Base-by-base conservation (phyloP, 2,113 vertebrate genomes). In the Leptosomus discolor region DNA sequence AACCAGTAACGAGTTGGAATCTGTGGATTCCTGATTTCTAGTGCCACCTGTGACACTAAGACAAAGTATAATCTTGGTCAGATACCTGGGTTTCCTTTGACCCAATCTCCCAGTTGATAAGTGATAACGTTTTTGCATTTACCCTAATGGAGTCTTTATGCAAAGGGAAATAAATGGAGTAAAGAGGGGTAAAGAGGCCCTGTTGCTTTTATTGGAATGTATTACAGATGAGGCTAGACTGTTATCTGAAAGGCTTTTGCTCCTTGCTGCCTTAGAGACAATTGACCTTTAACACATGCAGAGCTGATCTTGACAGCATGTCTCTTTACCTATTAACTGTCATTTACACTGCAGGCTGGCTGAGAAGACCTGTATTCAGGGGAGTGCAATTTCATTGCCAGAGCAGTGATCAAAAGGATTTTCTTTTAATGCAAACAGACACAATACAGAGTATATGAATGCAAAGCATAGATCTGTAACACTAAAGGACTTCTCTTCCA, bases 391-490 rank as follows among this genome's bases (percentile, higher is more conserved):
- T 97, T 64, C 24, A 2, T 94, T 92, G 74, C 88, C 41, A 68
- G 32, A 95, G 43, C 48, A 68, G 84, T 92, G 85, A 95, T 96
- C 70, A 94, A 81, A 97, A 85, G 53, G 77, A 30, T 86, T 90
- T 96, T 82, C 57, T 93, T 76, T 75, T 94, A 91, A 95, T 71
- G 75, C 70, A 82, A 95, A 91, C 85, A 94, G 92, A 88, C 88
- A 96, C 95, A 64, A 45, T 76, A 92, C 39, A 85, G 48, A 80
- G 50, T 91, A 64, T 54, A 51, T 81, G 91, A 94, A 95, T 53
- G 36, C 68, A 84, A 92, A 93, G 90, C 45, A 32, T 68, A 84
- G 57, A 61, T 85, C 75, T 73, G 34, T 39, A 94, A 43, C 37
- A 43, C 29, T 39, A 27, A 92, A 93, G 63, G 57, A 85, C 32